Base-by-base conservation (phyloP, 2,797 vertebrate genomes). In the Carapus acus region DNA sequence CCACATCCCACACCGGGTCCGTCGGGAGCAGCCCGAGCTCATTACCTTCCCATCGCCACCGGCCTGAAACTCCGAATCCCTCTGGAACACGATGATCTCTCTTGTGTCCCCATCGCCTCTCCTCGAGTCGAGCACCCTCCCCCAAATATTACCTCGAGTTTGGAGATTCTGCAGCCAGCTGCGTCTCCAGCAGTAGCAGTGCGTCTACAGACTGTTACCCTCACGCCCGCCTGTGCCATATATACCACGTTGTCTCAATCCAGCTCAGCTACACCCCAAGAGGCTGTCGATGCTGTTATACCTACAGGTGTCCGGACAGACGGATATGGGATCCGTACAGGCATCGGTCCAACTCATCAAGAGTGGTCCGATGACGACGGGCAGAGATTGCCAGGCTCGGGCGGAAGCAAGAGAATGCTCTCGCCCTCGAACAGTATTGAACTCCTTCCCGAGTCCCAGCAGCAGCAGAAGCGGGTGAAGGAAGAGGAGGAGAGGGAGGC, bases 381-480 rank as follows among this genome's bases (percentile, higher is more conserved):
- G 19, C 60, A 60, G 9, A 87, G 85, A 54, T 81, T 88, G 1
- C 81, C 88, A 0, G 85, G 87, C 0, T 85, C 84, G 0, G 90
- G 92, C 3, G 89, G 92, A 16, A 96, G 88, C 78, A 98, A 97
- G 62, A 90, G 93, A 19, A 91, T 96, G 84, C 87, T 96, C 49
- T 96, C 94, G 21, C 93, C 94, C 38, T 92, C 92, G 1, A 92
- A 90, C 65, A 95, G 93, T 36, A 86, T 94, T 57, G 96, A 98
- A 79, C 80, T 93, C 41, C 89, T 83, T 0, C 88, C 88, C 59
- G 90, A 91, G 74, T 85, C 84, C 27, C 91, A 91, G 12, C 94
- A 94, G 67, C 93, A 93, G 69, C 94, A 96, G 77, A 98, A 97
- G 83, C 79, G 93, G 43, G 92, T 94, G 12, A 97, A 96, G 77